Evolutionary conservation across 1,140 invertebrate genomes (phyloP), one percentile per base, ranked within the genome.

Genomic region (Nasonia longicornis): DNA sequence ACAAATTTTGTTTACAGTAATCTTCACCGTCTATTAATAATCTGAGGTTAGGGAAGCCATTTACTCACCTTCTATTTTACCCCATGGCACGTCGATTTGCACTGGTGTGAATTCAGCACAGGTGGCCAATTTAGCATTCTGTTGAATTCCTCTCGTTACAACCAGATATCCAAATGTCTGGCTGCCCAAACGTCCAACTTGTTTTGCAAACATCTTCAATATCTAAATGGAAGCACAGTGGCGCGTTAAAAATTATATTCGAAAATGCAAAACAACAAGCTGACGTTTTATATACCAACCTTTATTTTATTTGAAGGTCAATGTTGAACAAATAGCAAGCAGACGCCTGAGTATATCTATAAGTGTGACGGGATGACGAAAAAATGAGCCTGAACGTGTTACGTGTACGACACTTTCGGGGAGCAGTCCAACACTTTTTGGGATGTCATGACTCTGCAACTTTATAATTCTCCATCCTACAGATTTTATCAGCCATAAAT

Each of bases 71-170:
- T 93, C 88, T 8, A 96, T 84, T 83, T 94, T 92, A 1, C 95
- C 95, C 92, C 92, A 95, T 64, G 93, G 92, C 2, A 94, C 91
- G 38, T 93, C 92, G 70, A 96, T 94, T 82, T 89, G 86, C 20
- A 95, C 89, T 90, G 95, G 94, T 42, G 76, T 82, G 20, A 75
- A 73, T 58, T 84, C 3, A 26, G 63, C 64, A 6, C n/a, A 45
- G 0, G 14, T 48, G 6, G 35, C 10, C 48, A 7, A 3, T 35
- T 35, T 4, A 16, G 38, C 35, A 83, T 26, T 81, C 31, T 67
- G 42, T 58, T 77, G 26, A 6, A 77, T 74, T 79, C 71, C 20
- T 71, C 63, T 82, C 7, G 7, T 79, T 10, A 12, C 1, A 31
- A 66, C 14, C 0, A 16, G n/a, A 52, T 31, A 77, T 45, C 14